Base-by-base conservation (phyloP, 2,113 vertebrate species). In the Aldabrachelys gigantea region DNA sequence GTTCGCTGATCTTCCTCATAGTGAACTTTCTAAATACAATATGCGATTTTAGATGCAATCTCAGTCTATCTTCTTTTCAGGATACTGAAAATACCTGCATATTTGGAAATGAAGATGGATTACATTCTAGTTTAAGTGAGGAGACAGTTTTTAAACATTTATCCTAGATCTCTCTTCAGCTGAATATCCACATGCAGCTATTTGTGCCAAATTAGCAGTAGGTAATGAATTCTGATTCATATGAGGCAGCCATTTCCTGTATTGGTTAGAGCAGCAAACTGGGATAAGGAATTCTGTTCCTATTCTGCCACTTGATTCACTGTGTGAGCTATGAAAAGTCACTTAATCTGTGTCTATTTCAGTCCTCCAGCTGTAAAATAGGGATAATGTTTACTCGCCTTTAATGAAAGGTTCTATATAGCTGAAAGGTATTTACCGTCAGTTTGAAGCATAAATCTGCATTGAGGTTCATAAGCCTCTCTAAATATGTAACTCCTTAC, bases 401-500 rank as follows among this genome's bases (percentile, higher is more conserved):
- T 78, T 78, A 78, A 47, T 27, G 41, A 78, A 25, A 78, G 25
- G 21, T 47, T 25, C 75, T 47, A 44, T 25, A 47, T 7, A 78
- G 41, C 24, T 78, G 75, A 78, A 78, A 27, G 25, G 12, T 25
- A 78, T 78, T 47, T 59, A 57, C 7, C 11, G 31, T 56, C 25
- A 25, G 27, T 53, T 89, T 89, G 19, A 85, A 72, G 69, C 76
- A 92, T 87, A 95, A 92, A 85, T 75, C 93, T 41, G 75, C 2
- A 76, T 47, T 49, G 65, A 53, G 49, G 44, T 91, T 95, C 89
- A 92, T 62, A 91, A 53, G 41, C 52, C 29, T 57, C 82, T 65
- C 62, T 85, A 92, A 94, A 80, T 82, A 90, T 57, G 81, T 82
- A 56, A 89, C 52, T 29, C 85, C 80, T 83, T 82, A 90, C 91